Conservation (phyloP, 2,113 vertebrate species). For the Columba livia region DNA sequence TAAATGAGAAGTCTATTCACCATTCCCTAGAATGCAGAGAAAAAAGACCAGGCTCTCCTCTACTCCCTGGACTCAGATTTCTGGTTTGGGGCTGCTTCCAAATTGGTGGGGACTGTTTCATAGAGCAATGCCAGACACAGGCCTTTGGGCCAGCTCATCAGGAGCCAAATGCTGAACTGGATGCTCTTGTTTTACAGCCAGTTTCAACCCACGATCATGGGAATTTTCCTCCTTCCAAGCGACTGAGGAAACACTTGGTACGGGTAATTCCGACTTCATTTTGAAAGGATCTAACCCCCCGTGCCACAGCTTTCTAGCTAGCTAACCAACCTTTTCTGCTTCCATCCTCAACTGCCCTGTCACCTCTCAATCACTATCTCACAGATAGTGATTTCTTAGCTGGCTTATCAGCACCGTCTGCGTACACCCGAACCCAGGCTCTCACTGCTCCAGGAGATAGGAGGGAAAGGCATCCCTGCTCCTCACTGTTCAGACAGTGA, state of each 20-base stretch:
- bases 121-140: constrained; percentile 34
- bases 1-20: not conserved
- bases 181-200: constrained; percentile 70
- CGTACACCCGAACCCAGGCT: not conserved
- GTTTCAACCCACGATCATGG: constrained; percentile 79
- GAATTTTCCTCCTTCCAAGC: constrained; percentile 77
- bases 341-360: not conserved
- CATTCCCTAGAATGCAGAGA: not conserved
- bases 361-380: not conserved
- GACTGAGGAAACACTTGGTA: constrained; percentile 72
- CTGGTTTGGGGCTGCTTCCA: not conserved
- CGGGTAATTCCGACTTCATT: constrained; percentile 72
- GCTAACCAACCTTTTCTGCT: constrained; percentile 27
- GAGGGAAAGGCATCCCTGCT: not conserved
- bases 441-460: not conserved
- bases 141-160: constrained; percentile 28
- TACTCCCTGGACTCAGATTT: not conserved
- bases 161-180: constrained; percentile 31
- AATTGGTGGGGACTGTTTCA: not conserved
- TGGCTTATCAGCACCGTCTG: not conserved
- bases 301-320: constrained; percentile 38
- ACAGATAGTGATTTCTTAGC: not conserved
- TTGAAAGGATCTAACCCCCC: constrained; percentile 71
- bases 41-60: not conserved
- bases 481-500: not conserved